Evolutionary conservation across 1,140 invertebrate species (phyloP), one percentile per base, ranked within the genome.

Genomic region (Branchinecta lynchi): DNA sequence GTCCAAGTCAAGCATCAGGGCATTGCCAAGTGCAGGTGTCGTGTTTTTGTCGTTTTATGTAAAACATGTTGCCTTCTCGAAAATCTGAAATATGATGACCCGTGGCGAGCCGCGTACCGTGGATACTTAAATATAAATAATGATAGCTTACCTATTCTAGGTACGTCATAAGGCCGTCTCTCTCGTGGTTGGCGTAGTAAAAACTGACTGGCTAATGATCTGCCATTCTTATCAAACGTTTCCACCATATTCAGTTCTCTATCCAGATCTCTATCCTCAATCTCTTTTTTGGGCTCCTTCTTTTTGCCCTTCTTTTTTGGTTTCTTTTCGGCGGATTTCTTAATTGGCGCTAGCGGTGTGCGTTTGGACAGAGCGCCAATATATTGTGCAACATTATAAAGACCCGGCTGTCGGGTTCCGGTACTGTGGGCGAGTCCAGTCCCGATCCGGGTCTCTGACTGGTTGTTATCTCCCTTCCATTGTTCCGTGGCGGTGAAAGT

Each of bases 131-230:
- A 66, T 20, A 32, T 43, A 70, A 66, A 44, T 45, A 43, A 15
- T 68, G 51, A 69, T 20, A 66, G 44, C 70, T 71, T 69, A 71
- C 71, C 71, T 17, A 71, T 71, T 7, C 65, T 69, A 45, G 71
- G 71, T 12, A 71, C 71, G 44, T 71, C 71, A 68, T 71, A 71
- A 51, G 68, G 71, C 45, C 68, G 46, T 45, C 69, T 71, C 66
- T 71, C 71, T 46, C 71, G 45, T 9, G 71, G 71, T 44, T 65
- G 67, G 44, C 71, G 71, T 9, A 69, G 32, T 43, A 71, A 65
- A 45, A 71, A 69, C 68, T 71, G 71, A 10, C 65, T 66, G 7
- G 71, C 67, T 44, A 71, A 66, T 60, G 51, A 60, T 60, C 51
- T 60, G 12, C 51, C 51, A 60, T 60, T 60, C 12, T 12, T 60